A percentile compares a stretch with the other conserved stretches of the same genome.
Evolutionary conservation across 2,113 vertebrate genomes (phyloP).

Genomic region (human): GRCh38 chr6:7819501-7820000

Average conservation of each 20-base stretch:
- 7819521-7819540: accelerated
- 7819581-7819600: not conserved
- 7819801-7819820: constrained; percentile 58
- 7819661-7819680: constrained; percentile 56
- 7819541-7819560: not conserved
- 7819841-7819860: constrained; percentile 61
- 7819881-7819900: constrained; percentile 81
- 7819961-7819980: not conserved
- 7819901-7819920: constrained; percentile 79
- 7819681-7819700: constrained; percentile 43
- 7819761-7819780: constrained; percentile 18
- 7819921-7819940: constrained; percentile 71
- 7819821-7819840: not conserved
- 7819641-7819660: constrained; percentile 68
- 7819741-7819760: constrained; percentile 53
- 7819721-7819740: constrained; percentile 6
- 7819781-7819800: not conserved
- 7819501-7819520: not conserved
- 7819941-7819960: constrained; percentile 56
- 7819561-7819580: not conserved
- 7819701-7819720: constrained; percentile 57
- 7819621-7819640: constrained; percentile 58
- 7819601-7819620: constrained; percentile 55
- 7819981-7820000: not conserved
- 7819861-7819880: constrained; percentile 77